phyloP scores from a whole-genome alignment of 1,140 invertebrate species.

The Adelges cooleyi region DNA sequence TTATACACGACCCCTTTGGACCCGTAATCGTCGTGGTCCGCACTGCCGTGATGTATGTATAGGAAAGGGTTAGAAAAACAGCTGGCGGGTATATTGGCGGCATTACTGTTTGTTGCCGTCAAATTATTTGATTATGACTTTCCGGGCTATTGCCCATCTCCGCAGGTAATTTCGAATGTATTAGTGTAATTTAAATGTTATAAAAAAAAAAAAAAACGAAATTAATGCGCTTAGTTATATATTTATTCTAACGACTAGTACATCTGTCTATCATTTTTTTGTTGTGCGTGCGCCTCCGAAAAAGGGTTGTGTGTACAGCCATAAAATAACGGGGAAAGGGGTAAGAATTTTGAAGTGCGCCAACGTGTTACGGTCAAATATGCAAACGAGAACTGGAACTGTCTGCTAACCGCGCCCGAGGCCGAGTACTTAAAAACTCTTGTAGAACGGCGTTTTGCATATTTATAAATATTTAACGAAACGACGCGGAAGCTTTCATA shows the following conservation, averaged over 20 bases:
- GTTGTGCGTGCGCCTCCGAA: not conserved
- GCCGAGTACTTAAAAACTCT: too few species aligned
- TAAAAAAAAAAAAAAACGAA: too few species aligned
- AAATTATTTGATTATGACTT: constrained; percentile 16
- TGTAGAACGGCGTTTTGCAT: too few species aligned
- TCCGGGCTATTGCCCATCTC: constrained; percentile 16
- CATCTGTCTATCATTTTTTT: not conserved
- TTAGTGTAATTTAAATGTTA: constrained; percentile 16
- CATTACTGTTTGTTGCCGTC: not conserved
- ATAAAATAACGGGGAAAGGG: too few species aligned
- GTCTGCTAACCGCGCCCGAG: too few species aligned
- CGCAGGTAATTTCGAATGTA: constrained; percentile 15
- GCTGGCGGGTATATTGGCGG: not conserved
- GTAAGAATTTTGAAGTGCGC: too few species aligned
- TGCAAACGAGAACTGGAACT: too few species aligned
- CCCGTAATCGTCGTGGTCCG: not conserved
- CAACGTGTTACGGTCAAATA: too few species aligned
- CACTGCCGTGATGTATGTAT: too few species aligned
- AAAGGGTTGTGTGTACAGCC: constrained; percentile 4
- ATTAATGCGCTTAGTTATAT: not conserved
- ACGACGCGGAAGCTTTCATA: too few species aligned
- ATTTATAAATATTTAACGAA: too few species aligned
- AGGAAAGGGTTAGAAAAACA: not conserved
- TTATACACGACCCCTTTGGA: not conserved
- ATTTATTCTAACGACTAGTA: not conserved